A percentile compares a stretch with the other conserved stretches of the same genome.
These are phyloP conservation scores for Anas bernieri DNA, from an alignment of 2,797 vertebrate species.

Conservation along the genomic window DNA sequence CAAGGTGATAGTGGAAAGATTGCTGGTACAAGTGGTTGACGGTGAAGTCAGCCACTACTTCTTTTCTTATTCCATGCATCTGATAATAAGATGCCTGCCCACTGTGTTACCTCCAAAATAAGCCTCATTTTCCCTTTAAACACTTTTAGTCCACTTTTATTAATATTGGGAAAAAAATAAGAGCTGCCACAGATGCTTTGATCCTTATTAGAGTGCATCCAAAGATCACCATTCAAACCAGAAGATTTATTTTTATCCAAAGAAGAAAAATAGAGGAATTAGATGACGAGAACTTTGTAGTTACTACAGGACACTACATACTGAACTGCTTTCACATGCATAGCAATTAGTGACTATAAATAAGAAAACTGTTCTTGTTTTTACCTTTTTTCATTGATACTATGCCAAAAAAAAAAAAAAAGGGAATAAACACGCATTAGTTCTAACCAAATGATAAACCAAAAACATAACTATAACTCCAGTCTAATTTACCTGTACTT, in stretches of 20 bases:
- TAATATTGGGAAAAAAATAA: background rate
- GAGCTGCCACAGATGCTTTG: background rate
- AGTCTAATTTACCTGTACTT: background rate
- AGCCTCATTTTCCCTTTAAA: background rate
- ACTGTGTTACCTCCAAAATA: background rate
- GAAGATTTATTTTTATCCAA: background rate
- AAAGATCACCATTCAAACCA: background rate
- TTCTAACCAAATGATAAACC: background rate
- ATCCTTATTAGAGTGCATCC: background rate
- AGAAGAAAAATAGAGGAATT: background rate
- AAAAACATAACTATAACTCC: background rate
- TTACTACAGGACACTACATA: background rate
- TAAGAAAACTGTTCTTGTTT: background rate
- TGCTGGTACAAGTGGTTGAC: no score
- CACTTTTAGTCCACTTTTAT: background rate
- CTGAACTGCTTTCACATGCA: background rate
- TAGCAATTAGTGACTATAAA: background rate
- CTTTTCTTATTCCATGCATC: no score
- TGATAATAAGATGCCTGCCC: background rate
- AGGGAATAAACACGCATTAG: background rate
- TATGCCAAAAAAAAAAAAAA: no score
- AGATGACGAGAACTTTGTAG: background rate
- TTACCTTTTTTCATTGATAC: background rate
- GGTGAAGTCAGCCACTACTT: background rate
- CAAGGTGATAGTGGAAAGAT: accelerated